Base-by-base conservation (phyloP, 1,140 invertebrate species). In the Drosophila varians region DNA sequence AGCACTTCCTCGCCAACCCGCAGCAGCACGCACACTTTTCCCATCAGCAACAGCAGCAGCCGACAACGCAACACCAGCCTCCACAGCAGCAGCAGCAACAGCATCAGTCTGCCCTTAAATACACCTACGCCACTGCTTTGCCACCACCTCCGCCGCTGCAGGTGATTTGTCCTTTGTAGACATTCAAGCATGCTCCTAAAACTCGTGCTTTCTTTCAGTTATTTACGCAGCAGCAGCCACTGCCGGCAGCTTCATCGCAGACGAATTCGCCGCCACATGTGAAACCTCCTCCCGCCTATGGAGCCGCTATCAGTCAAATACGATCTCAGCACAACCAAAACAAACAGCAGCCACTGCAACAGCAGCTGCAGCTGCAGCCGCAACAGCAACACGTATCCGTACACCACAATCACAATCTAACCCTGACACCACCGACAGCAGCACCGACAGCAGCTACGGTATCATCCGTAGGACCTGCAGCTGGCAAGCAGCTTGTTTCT, bases 241-340 rank as follows among this genome's bases (percentile, higher is more conserved):
- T 28, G n/a, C 0, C 23, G 11, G 9, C 43, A 56, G 12, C 21
- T 9, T 7, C 60, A 16, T 7, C 58, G 28, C 83, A 89, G 12
- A n/a, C 31, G 11, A 57, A 31, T 11, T 11, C 19, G 45, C 55
- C 55, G 52, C 78, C 79, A 34, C 90, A 91, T 53, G 89, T 89
- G 51, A 90, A 90, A 71, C 90, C 90, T 53, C 90, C 90, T 52
- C 90, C 90, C 48, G 90, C 90, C 47, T 91, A 91, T 65, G 90
- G 90, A 64, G 77, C 90, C 49, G 90, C 90, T 71, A 91, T 91
- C 76, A 91, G 88, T 89, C 90, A 91, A 90, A 89, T 91, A 60
- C 69, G 90, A 91, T 91, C 90, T 91, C 90, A 91, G 82, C 77
- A 91, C 74, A 90, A 89, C 87, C 90, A 91, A 89, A 91, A 90